Conservation (phyloP, 2,797 vertebrate genomes). For the Pseudotriccus pelzelni region DNA sequence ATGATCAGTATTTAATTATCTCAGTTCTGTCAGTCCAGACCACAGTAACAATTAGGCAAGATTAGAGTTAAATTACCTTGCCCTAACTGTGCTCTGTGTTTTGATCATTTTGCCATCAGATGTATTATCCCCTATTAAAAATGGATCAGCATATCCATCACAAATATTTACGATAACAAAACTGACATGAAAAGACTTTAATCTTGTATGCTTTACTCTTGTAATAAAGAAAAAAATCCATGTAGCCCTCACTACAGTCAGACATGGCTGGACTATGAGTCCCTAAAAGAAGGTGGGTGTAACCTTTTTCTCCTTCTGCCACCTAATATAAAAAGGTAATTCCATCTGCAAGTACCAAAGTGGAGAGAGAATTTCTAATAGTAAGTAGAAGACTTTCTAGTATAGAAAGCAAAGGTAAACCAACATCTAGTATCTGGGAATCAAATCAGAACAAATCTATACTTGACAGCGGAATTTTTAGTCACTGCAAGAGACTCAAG, state of each 20-base stretch:
- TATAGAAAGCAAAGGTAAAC: not conserved
- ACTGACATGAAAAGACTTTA: not conserved
- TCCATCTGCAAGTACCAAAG: not conserved
- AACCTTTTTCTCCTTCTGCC: not conserved
- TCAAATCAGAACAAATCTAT: not conserved
- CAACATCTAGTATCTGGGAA: not conserved
- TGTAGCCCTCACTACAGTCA: not conserved
- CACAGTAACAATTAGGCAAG: slow-evolving; percentile 2
- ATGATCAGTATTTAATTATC: slow-evolving; percentile 28
- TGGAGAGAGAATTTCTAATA: not conserved
- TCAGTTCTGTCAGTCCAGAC: not conserved
- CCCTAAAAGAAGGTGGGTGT: not conserved
- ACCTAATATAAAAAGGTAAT: not conserved
- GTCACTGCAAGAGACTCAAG: accelerated
- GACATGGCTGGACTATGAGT: not conserved
- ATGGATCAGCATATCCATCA: not conserved
- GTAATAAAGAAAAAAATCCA: not conserved
- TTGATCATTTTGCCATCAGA: slow-evolving; percentile 15
- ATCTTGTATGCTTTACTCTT: not conserved
- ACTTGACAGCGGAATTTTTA: not conserved
- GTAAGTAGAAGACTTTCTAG: not conserved
- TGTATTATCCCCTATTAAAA: slow-evolving; percentile 12
- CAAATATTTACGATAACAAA: slow-evolving; percentile 8
- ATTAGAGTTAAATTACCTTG: slow-evolving; percentile 36
- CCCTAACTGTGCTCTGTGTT: not conserved